Percentiles rank a stretch among this genome's conserved stretches.
phyloP scores from a whole-genome alignment of 1,140 invertebrate genomes.

The Drosophila jambulina region DNA sequence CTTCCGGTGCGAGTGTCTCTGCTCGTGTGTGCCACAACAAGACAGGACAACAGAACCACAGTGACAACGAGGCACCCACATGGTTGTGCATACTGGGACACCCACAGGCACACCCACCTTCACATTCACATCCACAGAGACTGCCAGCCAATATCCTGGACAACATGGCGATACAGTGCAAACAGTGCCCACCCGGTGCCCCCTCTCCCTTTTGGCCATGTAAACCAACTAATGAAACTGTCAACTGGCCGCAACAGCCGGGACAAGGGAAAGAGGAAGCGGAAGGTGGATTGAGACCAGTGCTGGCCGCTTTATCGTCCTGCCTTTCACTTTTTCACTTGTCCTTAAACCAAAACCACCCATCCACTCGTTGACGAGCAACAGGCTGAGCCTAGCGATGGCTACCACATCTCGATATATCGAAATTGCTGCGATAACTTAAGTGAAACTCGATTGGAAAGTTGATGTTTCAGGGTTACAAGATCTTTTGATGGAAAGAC shows the following conservation, averaged over 20 bases:
- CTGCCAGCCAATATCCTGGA: conserved; percentile 74
- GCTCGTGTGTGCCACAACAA: conserved; percentile 50
- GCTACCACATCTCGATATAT: not conserved
- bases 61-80: conserved; percentile 31
- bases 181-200: conserved; percentile 47
- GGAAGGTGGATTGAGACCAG: conserved; percentile 30
- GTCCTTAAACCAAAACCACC: conserved; percentile 3
- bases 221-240: conserved; percentile 82
- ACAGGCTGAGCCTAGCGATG: conserved; percentile 44
- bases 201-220: conserved; percentile 46
- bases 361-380: conserved; percentile 17
- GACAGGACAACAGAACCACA: conserved; percentile 48
- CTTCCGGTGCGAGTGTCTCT: conserved; percentile 54
- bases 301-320: conserved; percentile 28
- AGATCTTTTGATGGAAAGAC: not conserved
- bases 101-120: conserved; percentile 3
- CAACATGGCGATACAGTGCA: conserved; percentile 80
- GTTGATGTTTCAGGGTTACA: not conserved
- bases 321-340: conserved; percentile 35
- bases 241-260: conserved; percentile 73
- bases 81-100: conserved; percentile 14
- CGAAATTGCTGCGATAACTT: not conserved
- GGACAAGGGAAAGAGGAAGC: conserved; percentile 13
- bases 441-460: not conserved
- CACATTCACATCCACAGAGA: conserved; percentile 20